phyloP scores from a whole-genome alignment of 2,113 vertebrate species.

The Oophaga pumilio region DNA sequence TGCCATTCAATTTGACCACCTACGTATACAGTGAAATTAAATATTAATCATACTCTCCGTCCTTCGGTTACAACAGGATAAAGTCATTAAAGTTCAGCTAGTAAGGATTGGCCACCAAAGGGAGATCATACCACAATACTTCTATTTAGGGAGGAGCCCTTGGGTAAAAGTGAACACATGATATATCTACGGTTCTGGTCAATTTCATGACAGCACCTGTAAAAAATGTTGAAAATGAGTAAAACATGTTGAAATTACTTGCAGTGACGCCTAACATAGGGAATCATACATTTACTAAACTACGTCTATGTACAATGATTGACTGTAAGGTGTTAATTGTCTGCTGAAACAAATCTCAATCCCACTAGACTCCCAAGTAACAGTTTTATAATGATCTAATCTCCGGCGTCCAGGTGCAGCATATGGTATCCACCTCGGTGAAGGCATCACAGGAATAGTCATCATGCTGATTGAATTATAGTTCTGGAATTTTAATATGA shows the following conservation, averaged over 20 bases:
- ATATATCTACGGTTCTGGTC: not conserved
- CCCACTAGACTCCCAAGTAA: not conserved
- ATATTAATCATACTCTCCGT: not conserved
- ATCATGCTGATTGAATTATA: conserved; percentile 38
- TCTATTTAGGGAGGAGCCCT: not conserved
- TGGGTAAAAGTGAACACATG: not conserved
- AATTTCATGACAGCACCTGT: not conserved
- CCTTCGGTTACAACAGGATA: not conserved
- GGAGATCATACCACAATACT: not conserved
- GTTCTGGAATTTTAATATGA: conserved; percentile 34
- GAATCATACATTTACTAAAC: not conserved
- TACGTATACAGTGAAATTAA: not conserved
- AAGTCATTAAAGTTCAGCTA: not conserved
- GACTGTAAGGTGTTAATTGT: not conserved
- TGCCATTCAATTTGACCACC: not conserved
- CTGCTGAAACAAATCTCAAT: not conserved
- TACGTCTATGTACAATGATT: not conserved
- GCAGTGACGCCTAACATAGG: not conserved
- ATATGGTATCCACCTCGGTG: not conserved
- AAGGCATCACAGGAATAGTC: not conserved
- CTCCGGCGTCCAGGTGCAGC: conserved; percentile 9
- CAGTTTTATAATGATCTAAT: conserved; percentile 4
- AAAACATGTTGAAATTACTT: conserved; percentile 7
- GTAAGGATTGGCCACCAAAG: not conserved
- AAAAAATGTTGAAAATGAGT: not conserved